Percentiles rank a stretch among this genome's conserved stretches.
phyloP scores from a whole-genome alignment of 2,797 vertebrate species.

The Sebastes itinus region DNA sequence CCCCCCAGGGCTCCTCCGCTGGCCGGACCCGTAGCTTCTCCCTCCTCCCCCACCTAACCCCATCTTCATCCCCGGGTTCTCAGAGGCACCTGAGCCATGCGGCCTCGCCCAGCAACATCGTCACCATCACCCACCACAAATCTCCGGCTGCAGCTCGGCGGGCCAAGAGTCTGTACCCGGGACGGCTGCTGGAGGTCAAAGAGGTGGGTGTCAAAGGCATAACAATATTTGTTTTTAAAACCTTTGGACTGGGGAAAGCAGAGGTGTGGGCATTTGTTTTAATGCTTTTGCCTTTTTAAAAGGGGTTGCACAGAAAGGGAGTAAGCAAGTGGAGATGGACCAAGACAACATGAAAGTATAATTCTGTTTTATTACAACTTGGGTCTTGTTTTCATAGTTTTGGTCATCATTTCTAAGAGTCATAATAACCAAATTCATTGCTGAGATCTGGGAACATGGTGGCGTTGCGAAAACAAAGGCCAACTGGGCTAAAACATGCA shows the following conservation, averaged over 20 bases:
- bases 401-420: not conserved
- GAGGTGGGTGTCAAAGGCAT: conserved; percentile 86
- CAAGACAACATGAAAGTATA: not conserved
- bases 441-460: not conserved
- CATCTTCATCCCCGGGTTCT: conserved; percentile 87
- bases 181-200: conserved; percentile 92
- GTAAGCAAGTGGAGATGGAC: not conserved
- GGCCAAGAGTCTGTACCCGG: conserved; percentile 86
- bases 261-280: not conserved
- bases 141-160: conserved; percentile 92
- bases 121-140: conserved; percentile 96
- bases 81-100: conserved; percentile 85
- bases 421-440: not conserved
- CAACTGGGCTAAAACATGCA: not conserved
- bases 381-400: too few species aligned
- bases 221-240: not conserved
- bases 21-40: conserved; percentile 91
- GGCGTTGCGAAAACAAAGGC: not conserved
- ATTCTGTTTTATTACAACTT: not conserved
- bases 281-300: not conserved
- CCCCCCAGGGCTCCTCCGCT: conserved; percentile 81
- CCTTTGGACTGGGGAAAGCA: not conserved
- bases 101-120: conserved; percentile 86
- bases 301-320: not conserved
- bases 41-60: conserved; percentile 89